These are phyloP conservation scores for Uria aalge DNA, from an alignment of 2,113 vertebrate species.

Conservation along the genomic window DNA sequence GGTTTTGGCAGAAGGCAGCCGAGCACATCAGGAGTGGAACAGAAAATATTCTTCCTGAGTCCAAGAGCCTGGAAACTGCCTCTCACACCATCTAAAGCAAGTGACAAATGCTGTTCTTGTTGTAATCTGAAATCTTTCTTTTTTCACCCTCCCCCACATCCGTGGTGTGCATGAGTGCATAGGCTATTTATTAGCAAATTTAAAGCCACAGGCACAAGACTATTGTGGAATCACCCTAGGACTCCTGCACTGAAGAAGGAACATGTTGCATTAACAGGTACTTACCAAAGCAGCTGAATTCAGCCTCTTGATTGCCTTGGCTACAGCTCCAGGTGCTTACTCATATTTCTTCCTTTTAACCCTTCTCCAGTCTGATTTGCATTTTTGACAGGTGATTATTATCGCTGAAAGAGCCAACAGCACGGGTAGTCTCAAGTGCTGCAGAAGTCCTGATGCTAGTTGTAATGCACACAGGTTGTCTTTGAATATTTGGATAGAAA, in stretches of 20 bases:
- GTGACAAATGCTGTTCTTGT: not conserved
- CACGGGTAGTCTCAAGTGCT: not conserved
- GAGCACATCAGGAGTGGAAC: slow-evolving; percentile 21
- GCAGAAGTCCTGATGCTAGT: not conserved
- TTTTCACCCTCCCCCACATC: not conserved
- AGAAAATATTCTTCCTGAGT: slow-evolving; percentile 14
- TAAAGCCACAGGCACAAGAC: slow-evolving; percentile 7
- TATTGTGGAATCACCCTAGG: not conserved
- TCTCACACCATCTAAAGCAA: not conserved
- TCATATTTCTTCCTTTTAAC: slow-evolving; percentile 1
- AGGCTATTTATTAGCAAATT: not conserved
- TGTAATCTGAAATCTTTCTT: slow-evolving; percentile 4
- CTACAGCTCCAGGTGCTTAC: not conserved
- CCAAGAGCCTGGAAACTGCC: slow-evolving; percentile 16
- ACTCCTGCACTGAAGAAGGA: not conserved
- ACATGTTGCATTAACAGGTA: not conserved
- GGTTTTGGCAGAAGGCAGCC: slow-evolving; percentile 6
- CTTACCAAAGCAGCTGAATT: not conserved
- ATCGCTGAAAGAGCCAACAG: not conserved
- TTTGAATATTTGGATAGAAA: not conserved
- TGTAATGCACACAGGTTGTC: not conserved
- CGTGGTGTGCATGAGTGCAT: not conserved
- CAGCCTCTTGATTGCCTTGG: not conserved
- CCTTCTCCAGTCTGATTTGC: not conserved
- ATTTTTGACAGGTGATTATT: slow-evolving; percentile 31